Percentiles rank a stretch among this genome's conserved stretches.
phyloP scores from a whole-genome alignment of 2,888 invertebrate species.

The Hirtodrosophila confusa region DNA sequence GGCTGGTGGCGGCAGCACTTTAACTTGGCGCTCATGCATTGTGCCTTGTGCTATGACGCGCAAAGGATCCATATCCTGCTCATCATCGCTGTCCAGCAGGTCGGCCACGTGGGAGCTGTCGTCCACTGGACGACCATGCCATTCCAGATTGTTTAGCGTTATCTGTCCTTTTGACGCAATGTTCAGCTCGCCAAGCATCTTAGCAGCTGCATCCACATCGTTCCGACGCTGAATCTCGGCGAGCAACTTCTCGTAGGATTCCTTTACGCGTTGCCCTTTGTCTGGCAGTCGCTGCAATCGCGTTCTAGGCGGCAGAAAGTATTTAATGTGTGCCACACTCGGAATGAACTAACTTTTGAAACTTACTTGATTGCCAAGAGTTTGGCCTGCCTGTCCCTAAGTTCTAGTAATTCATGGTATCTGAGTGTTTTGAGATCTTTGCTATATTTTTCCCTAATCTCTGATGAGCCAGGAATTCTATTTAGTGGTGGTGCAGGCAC shows the following conservation, averaged over 20 bases:
- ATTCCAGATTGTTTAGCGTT: constrained; percentile 79
- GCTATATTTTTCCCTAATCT: constrained; percentile 67
- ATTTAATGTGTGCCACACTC: neutral
- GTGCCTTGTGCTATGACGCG: constrained; percentile 81
- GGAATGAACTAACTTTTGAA: neutral
- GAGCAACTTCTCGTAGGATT: constrained; percentile 76
- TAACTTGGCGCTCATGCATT: constrained; percentile 79
- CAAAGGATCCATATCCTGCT: constrained; percentile 80
- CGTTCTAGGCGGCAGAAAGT: constrained; percentile 53
- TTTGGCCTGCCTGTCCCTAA: constrained; percentile 80
- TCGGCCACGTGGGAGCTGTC: constrained; percentile 54
- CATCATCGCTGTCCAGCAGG: constrained; percentile 83
- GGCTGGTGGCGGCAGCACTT: constrained; percentile 64
- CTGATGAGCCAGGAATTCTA: constrained; percentile 73
- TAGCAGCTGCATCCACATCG: constrained; percentile 78
- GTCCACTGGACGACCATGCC: constrained; percentile 68
- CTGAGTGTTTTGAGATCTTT: constrained; percentile 77
- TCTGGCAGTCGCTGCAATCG: constrained; percentile 78
- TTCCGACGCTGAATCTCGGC: constrained; percentile 76
- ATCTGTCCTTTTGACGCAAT: constrained; percentile 76
- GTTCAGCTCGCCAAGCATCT: constrained; percentile 81
- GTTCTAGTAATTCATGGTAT: constrained; percentile 77
- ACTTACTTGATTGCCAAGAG: constrained; percentile 81
- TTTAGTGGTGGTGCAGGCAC: constrained; percentile 53
- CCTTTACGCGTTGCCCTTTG: constrained; percentile 81